Conservation (phyloP, 2,888 invertebrate genomes). For the Lordiphosa andalusiaca region DNA sequence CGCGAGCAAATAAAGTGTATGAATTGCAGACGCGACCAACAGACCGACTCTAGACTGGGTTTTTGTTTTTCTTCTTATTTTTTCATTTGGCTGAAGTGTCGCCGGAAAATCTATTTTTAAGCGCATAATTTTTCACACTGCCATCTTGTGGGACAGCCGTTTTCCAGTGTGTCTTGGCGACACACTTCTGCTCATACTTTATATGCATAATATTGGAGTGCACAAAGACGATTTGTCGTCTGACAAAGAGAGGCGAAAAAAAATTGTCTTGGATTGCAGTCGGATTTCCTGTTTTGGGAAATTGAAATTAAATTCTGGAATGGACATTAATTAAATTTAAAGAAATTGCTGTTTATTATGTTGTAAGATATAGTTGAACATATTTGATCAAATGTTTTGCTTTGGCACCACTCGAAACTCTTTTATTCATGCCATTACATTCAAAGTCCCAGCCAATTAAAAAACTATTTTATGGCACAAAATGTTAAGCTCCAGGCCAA, state of each 20-base stretch:
- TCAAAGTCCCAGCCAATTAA: slow-evolving; percentile 43
- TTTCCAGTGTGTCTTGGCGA: neutral
- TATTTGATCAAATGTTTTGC: neutral
- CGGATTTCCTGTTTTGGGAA: slow-evolving; percentile 45
- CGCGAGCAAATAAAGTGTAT: slow-evolving; percentile 53
- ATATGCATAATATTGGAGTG: neutral
- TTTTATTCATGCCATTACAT: slow-evolving; percentile 22
- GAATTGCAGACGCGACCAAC: slow-evolving; percentile 59
- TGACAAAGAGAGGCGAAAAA: slow-evolving; percentile 24
- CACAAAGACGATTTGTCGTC: slow-evolving; percentile 58
- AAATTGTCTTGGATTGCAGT: slow-evolving; percentile 14
- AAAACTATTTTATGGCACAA: slow-evolving; percentile 31
- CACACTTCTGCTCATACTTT: neutral
- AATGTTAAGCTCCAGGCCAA: slow-evolving; percentile 21
- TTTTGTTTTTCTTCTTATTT: neutral
- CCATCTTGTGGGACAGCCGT: slow-evolving; percentile 47
- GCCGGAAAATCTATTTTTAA: slow-evolving; percentile 67
- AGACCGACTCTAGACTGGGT: slow-evolving; percentile 21
- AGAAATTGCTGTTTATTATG: slow-evolving; percentile 10
- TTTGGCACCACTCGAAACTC: neutral
- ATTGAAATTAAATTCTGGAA: slow-evolving; percentile 27
- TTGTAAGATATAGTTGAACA: too few species aligned
- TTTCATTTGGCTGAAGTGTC: slow-evolving; percentile 24
- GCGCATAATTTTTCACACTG: slow-evolving; percentile 69
- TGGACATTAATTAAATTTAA: slow-evolving; percentile 17